Evolutionary conservation across 2,113 vertebrate genomes (phyloP), one percentile per base, ranked within the genome.

Genomic region (Uropsilus gracilis): DNA sequence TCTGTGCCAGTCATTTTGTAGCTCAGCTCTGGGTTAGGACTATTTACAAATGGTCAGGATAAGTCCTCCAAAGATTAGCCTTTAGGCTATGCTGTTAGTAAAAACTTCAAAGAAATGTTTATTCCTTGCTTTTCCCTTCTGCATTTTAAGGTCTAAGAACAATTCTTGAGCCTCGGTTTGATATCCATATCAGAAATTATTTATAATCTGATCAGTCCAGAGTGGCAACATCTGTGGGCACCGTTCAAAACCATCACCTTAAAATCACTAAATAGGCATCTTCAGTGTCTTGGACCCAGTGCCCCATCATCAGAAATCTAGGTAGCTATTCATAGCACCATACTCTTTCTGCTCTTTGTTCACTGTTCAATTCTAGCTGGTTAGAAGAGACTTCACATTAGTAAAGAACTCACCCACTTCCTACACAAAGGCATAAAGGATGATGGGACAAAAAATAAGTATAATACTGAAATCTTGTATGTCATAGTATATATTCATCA

Each of bases 301-400:
- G 37, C 24, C 28, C 28, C 42, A 73, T 39, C 20, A 75, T 20
- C 9, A 64, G 76, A 55, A 34, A 28, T 53, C 50, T 39, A 20
- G 10, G 28, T 13, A 12, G 9, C 53, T 55, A 32, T 2, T 22
- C 16, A 22, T 46, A 46, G 39, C 2, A 0, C 10, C 13, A 34
- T 6, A 0, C 2, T 59, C 6, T 44, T 2, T 28, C 22, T 14
- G 3, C 10, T 0, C 26, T 17, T 46, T 77, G 28, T 69, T 37
- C 37, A 44, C 39, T 71, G 37, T 69, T 69, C 2, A 71, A 22
- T 28, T 53, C n/a, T 37, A 71, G 55, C 6, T 55, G 80, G 26
- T 28, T 69, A 53, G 53, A 72, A 48, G 30, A 9, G 34, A 0
- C 8, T 76, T 66, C 22, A 71, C 26, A 61, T 76, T n/a, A 53